Conservation (phyloP, 2,888 invertebrate genomes). For the Drosophila acutilabella region DNA sequence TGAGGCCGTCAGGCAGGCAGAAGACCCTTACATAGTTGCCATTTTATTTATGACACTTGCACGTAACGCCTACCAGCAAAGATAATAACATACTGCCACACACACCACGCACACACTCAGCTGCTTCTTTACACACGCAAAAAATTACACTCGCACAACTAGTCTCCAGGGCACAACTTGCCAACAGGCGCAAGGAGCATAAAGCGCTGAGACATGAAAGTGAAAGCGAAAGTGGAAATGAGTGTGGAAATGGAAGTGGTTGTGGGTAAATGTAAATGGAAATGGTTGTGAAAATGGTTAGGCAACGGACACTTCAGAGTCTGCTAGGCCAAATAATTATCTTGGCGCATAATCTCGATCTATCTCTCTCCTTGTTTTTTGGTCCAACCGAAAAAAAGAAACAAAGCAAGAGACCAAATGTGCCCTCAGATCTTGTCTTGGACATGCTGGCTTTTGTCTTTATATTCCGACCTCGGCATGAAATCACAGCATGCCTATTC, state of each 20-base stretch:
- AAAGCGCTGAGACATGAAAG: conserved; percentile 73
- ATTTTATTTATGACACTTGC: conserved; percentile 80
- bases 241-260: conserved; percentile 40
- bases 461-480: conserved; percentile 42
- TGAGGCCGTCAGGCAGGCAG: conserved; percentile 49
- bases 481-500: conserved; percentile 60
- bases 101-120: conserved; percentile 11
- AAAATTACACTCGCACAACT: conserved; percentile 71
- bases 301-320: conserved; percentile 45
- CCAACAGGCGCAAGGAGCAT: conserved; percentile 74
- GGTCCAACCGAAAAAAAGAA: conserved; percentile 35
- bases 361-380: conserved; percentile 49
- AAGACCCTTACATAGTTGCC: conserved; percentile 58
- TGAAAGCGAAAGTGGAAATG: conserved; percentile 62
- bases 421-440: conserved; percentile 48
- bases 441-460: conserved; percentile 67
- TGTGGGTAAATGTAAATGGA: conserved; percentile 35
- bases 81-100: conserved; percentile 66
- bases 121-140: conserved; percentile 22
- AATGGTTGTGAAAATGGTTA: conserved; percentile 21
- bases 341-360: conserved; percentile 71
- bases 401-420: conserved; percentile 9
- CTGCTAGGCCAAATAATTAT: conserved; percentile 72
- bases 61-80: conserved; percentile 72
- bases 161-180: conserved; percentile 78